Evolutionary conservation across 2,797 vertebrate species (phyloP).

Genomic region (Centropyge bicolor): DNA sequence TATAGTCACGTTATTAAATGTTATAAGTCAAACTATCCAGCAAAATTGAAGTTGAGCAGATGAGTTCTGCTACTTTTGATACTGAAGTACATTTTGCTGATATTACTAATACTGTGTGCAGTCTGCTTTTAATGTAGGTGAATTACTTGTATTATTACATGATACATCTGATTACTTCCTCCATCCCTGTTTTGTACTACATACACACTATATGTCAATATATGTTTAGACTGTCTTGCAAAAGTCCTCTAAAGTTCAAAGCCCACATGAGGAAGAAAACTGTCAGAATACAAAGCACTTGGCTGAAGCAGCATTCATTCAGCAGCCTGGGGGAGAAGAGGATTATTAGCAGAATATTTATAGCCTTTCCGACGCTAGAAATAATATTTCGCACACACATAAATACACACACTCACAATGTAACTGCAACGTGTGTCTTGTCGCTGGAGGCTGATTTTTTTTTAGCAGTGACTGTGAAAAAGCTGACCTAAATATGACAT

Average conservation of each 20-base stretch:
- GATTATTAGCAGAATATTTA: slow-evolving; percentile 56
- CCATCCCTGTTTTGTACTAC: background rate
- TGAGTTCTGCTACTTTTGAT: background rate
- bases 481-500: slow-evolving; percentile 65
- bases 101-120: background rate
- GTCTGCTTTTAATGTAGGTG: background rate
- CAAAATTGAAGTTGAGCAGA: background rate
- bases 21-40: background rate
- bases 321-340: slow-evolving; percentile 11
- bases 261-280: slow-evolving; percentile 15
- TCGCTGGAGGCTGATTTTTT: slow-evolving; percentile 33
- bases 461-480: slow-evolving; percentile 46
- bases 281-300: slow-evolving; percentile 26
- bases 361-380: slow-evolving; percentile 51
- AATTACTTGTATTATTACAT: background rate
- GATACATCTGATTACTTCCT: background rate
- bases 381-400: slow-evolving; percentile 45
- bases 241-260: slow-evolving; percentile 18
- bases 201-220: background rate
- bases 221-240: slow-evolving; percentile 3
- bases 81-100: background rate
- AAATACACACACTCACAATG: slow-evolving; percentile 12
- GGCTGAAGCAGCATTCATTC: slow-evolving; percentile 43
- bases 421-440: slow-evolving; percentile 29
- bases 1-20: background rate